Base-by-base conservation (phyloP, 2,888 invertebrate genomes). In the Melieria crassipennis region DNA sequence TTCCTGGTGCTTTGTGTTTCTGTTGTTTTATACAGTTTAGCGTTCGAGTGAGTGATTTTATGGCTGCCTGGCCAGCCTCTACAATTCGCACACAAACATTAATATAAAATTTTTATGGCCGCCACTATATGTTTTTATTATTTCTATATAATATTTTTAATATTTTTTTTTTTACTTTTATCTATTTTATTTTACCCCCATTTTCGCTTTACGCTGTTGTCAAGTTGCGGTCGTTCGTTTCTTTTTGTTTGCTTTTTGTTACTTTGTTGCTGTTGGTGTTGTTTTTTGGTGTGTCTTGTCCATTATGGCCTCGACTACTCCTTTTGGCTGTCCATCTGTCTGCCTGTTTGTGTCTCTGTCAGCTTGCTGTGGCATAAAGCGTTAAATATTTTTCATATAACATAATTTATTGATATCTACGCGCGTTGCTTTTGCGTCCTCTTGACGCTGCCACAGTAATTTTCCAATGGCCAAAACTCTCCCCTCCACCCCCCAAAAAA, bases 381-480 rank as follows among this genome's bases (percentile, higher is more conserved):
- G 78, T 78, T 78, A 78, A 76, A 76, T 75, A 76, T 70, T 76
- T 74, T 74, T 71, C 71, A 72, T 71, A 71, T 70, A 71, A 65
- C 78, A 77, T 77, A 75, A 78, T 76, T 76, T 78, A 78, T 78
- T 30, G 70, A 16, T 60, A 46, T 48, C 13, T 57, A 13, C 57
- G 6, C 9, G 13, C 13, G 4, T 2, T n/a, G 0, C 13, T 4
- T 52, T 10, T 50, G 50, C 11, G 9, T 1, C 11, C 50, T 50
- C 11, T 50, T 50, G 1, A 10, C 9, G 9, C 50, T 52, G 5
- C 6, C 52, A 52, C 9, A n/a, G 1, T 0, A n/a, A n/a, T 5
- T 52, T 52, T 52, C 7, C 9, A 1, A n/a, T 52, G 6, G 11
- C 5, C 13, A 4, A 11, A 52, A n/a, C 13, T 52, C 5, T 4